Evolutionary conservation across 2,888 invertebrate species (phyloP).

Genomic region (Eristalis arbustorum): DNA sequence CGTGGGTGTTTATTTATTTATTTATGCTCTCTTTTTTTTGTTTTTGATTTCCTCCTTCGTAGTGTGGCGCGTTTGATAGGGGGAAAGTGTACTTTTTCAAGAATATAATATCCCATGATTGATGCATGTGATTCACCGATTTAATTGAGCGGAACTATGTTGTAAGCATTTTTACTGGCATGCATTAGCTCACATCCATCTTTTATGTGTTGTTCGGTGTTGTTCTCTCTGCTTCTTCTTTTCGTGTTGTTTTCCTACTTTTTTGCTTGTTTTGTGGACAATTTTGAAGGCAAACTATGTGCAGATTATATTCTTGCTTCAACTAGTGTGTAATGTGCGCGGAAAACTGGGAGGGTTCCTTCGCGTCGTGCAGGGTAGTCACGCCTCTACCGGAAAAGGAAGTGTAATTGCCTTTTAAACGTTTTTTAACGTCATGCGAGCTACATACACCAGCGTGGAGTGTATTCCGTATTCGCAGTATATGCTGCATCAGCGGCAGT

Average conservation of each 20-base stretch:
- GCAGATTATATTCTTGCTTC: slow-evolving; percentile 14
- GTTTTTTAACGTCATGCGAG: not conserved
- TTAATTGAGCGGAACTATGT: slow-evolving; percentile 54
- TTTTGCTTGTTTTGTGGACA: slow-evolving; percentile 2
- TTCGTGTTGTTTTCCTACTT: not conserved
- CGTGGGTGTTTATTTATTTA: not conserved
- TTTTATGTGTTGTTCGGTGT: slow-evolving; percentile 22
- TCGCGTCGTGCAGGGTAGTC: not conserved
- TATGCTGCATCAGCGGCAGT: too few relatives aligned
- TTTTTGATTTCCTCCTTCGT: too few relatives aligned
- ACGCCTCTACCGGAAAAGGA: not conserved
- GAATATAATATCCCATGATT: slow-evolving; percentile 49
- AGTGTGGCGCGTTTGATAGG: not conserved
- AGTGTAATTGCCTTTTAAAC: not conserved
- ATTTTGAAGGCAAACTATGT: slow-evolving; percentile 9
- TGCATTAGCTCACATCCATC: slow-evolving; percentile 38
- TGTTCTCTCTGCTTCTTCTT: not conserved
- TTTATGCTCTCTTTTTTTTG: not conserved
- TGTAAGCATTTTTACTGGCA: slow-evolving; percentile 45
- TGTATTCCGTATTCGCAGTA: too few relatives aligned
- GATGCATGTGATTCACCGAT: slow-evolving; percentile 51
- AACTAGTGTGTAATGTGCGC: not conserved
- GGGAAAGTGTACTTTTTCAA: not conserved
- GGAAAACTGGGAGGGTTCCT: not conserved
- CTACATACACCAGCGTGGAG: too few relatives aligned